Conservation (phyloP, 2,113 vertebrate genomes). For the Bubo bubo region DNA sequence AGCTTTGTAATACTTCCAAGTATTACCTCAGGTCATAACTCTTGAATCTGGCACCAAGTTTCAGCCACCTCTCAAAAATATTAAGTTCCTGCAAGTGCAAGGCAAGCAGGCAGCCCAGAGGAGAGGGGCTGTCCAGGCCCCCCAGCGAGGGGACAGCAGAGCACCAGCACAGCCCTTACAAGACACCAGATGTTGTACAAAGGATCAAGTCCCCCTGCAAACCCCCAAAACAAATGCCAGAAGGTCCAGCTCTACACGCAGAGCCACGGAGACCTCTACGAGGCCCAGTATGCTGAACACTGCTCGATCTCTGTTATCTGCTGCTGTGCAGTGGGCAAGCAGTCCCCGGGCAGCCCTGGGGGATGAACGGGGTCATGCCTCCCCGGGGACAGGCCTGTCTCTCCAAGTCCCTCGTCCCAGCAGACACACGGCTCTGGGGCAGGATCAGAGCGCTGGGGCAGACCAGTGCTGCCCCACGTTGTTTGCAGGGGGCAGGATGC, state of each 20-base stretch:
- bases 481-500: neutral
- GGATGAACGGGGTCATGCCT: fast-evolving
- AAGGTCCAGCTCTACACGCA: neutral
- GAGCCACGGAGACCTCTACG: neutral
- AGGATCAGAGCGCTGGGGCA: neutral
- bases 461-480: fast-evolving
- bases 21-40: neutral
- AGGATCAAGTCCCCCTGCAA: neutral
- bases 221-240: neutral
- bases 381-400: neutral
- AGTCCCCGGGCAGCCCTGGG: neutral
- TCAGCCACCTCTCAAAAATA: neutral
- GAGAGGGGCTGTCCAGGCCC: neutral
- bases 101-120: neutral
- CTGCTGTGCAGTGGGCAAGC: fast-evolving
- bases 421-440: neutral
- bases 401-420: neutral
- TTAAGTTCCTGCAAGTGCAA: neutral
- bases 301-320: neutral
- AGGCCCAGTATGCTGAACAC: fast-evolving
- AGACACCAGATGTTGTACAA: neutral
- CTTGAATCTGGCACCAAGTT: neutral
- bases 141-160: fast-evolving
- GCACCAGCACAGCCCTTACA: neutral
- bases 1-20: neutral